Evolutionary conservation across 2,797 vertebrate species (phyloP), one percentile per base, ranked within the genome.

Genomic region (Cyprinella venusta): DNA sequence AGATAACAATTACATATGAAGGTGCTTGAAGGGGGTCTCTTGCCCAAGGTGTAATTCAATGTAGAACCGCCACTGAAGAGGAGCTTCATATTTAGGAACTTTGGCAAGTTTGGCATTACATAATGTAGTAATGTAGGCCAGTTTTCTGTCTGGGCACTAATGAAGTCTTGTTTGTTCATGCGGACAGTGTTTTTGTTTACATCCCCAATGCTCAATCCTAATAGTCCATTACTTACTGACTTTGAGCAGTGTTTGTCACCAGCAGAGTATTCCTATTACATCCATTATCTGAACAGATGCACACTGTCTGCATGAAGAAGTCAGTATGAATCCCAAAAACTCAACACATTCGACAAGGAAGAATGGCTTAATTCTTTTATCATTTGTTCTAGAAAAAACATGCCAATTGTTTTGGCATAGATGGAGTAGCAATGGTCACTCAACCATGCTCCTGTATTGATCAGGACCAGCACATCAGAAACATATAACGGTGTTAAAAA

Each of bases 101-200:
- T 38, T 13, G 0, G 3, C 19, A n/a, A 63, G 26, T 30, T 63
- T 19, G 16, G 18, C 64, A 56, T 40, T 56, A 40, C 2, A 56
- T 75, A 74, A 36, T 54, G 18, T 15, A 9, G 30, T 38, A 75
- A 56, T 54, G 21, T 15, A 36, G 18, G 24, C 12, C 0, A 24
- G 36, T 45, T 71, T 45, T 42, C 54, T 71, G 67, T 9, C 67
- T 61, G 18, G 38, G 4, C 10, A 33, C 52, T 61, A 71, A 71
- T 61, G 38, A 80, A 80, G 61, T 2, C 18, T 75, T 71, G 24
- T 80, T 80, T 80, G 79, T 80, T 48, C 48, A 80, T 80, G 26
- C 54, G n/a, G 38, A 21, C 67, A 80, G 52, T 36, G 71, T 75
- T 75, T 59, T 52, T 71, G 54, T 61, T 45, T 70, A 71, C 67